phyloP scores from a whole-genome alignment of 2,888 invertebrate species.

The Brachypterus glaber region DNA sequence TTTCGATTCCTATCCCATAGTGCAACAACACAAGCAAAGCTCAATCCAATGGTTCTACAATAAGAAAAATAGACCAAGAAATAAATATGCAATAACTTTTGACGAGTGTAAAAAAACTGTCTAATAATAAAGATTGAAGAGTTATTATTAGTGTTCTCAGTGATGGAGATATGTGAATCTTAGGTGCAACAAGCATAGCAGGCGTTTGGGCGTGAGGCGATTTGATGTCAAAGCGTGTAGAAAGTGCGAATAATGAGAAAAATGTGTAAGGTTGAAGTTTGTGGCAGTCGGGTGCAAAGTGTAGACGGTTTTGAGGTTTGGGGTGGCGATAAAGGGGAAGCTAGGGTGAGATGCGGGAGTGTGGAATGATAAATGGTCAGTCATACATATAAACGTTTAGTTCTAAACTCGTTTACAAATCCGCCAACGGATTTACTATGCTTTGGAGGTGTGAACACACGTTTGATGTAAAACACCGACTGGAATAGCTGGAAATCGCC shows the following conservation, averaged over 20 bases:
- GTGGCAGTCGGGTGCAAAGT: conserved; percentile 20
- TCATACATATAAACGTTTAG: conserved; percentile 40
- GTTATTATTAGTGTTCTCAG: too few species aligned
- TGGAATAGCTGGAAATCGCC: conserved; percentile 25
- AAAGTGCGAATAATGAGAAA: neutral
- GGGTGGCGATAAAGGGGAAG: conserved; percentile 42
- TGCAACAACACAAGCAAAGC: too few species aligned
- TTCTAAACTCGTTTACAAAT: conserved; percentile 40
- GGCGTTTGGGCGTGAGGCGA: too few species aligned
- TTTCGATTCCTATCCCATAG: too few species aligned
- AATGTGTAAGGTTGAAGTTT: neutral
- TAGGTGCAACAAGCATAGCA: neutral
- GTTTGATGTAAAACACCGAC: conserved; percentile 31
- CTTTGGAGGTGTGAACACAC: conserved; percentile 36
- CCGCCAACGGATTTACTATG: conserved; percentile 41
- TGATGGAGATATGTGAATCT: too few species aligned
- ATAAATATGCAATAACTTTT: too few species aligned
- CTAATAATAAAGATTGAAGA: too few species aligned
- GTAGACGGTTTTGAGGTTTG: conserved; percentile 29
- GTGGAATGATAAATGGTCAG: conserved; percentile 42
- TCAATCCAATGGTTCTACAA: too few species aligned
- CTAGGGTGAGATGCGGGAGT: conserved; percentile 29
- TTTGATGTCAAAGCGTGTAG: neutral
- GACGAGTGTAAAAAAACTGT: too few species aligned
- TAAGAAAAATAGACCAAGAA: too few species aligned